Base-by-base conservation (phyloP, 2,113 vertebrate species). In the Lontra canadensis region DNA sequence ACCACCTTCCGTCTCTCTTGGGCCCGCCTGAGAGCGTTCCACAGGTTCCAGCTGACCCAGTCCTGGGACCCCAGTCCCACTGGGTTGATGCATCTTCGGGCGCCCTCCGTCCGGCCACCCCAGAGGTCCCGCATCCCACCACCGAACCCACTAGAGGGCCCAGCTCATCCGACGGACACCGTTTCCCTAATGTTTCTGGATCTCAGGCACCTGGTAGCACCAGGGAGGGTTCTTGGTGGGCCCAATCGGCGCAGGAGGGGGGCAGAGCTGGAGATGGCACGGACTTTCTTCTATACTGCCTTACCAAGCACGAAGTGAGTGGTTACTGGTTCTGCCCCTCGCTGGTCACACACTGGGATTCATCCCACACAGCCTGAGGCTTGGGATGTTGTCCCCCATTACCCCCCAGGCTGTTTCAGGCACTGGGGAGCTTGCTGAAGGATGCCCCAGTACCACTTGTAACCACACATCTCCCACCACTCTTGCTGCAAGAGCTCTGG, bases 1-100 rank as follows among this genome's bases (percentile, higher is more conserved):
- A 52, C 0, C 2, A 7, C 0, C 0, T 14, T 6, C 18, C 11
- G 7, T 9, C 8, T 21, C 25, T 23, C 49, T 26, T 13, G 4
- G 4, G 20, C 44, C 7, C 4, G 15, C 20, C 39, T 0, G 5
- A 47, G 0, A 10, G 6, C 4, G 31, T 57, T 36, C 14, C 15
- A 4, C 0, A 44, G 31, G 65, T 76, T 13, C 76, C 29, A 79
- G 25, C 20, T 0, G 21, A 14, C 26, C 9, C 2, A 17, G 34
- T 6, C 4, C 39, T 7, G 0, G 23, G 2, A 9, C 15, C 6
- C 6, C 8, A 2, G 25, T 34, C 10, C 9, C 6, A 20, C 4
- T 13, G 7, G 4, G 15, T 39, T 42, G 23, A 21, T 26, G n/a
- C 71, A 15, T 2, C 10, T 85, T 29, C 14, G 8, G 42, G 15